A percentile compares a stretch with the other conserved stretches of the same genome.
phyloP scores from a whole-genome alignment of 2,113 vertebrate genomes.

The Notothenia coriiceps region DNA sequence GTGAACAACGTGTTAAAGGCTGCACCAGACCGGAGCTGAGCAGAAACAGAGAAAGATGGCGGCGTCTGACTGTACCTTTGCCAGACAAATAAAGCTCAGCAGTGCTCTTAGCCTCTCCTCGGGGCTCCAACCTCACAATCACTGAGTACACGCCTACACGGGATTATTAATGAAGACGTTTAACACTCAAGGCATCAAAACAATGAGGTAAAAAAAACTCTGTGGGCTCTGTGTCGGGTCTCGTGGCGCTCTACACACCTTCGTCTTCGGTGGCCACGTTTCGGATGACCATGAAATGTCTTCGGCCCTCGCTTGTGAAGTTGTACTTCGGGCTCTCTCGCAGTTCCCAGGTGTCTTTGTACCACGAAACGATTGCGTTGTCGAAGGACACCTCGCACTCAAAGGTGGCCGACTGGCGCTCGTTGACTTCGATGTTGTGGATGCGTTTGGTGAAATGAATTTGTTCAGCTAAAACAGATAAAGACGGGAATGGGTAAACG shows the following conservation, averaged over 20 bases:
- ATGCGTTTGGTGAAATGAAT: slow-evolving; percentile 99
- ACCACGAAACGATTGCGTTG: slow-evolving; percentile 97
- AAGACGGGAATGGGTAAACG: slow-evolving; percentile 70
- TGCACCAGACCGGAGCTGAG: neutral
- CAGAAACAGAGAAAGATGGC: slow-evolving; percentile 51
- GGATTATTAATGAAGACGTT: slow-evolving; percentile 77
- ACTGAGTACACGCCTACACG: slow-evolving; percentile 96
- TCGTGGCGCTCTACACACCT: slow-evolving; percentile 86
- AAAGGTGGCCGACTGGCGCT: slow-evolving; percentile 95
- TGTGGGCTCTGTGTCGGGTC: slow-evolving; percentile 13
- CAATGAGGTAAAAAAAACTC: slow-evolving; percentile 33
- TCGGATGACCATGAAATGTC: slow-evolving; percentile 98
- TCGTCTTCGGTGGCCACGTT: slow-evolving; percentile 96
- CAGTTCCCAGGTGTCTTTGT: slow-evolving; percentile 95
- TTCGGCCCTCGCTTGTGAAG: slow-evolving; percentile 94
- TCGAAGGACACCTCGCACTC: slow-evolving; percentile 99
- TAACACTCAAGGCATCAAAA: slow-evolving; percentile 67
- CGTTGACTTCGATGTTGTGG: slow-evolving; percentile 97
- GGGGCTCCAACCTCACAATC: slow-evolving; percentile 96
- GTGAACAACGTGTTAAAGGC: slow-evolving; percentile 62
- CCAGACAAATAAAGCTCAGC: slow-evolving; percentile 97
- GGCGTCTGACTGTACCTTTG: slow-evolving; percentile 87
- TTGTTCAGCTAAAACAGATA: slow-evolving; percentile 92
- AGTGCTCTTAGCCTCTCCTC: slow-evolving; percentile 98
- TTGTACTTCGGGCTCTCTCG: slow-evolving; percentile 96